Percentiles rank a stretch among this genome's conserved stretches.
These are phyloP conservation scores for Ophioderma brevispina DNA, from an alignment of 35 echinoderm and acorn worm genomes.

Conservation along the genomic window DNA sequence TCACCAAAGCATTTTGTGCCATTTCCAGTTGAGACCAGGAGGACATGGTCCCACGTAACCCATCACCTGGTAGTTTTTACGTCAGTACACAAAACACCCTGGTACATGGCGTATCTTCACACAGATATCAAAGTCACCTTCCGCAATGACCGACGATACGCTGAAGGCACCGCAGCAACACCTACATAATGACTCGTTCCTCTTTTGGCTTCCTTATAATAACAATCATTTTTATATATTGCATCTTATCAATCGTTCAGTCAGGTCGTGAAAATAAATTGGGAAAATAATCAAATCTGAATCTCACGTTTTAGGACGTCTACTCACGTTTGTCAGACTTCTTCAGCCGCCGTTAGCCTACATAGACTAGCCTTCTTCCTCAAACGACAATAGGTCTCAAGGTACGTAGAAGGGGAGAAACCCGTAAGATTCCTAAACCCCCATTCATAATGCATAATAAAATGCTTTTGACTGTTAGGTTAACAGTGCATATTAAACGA, in stretches of 20 bases:
- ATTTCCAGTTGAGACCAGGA: constrained; percentile 54
- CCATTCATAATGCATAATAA: no score
- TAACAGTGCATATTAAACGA: no score
- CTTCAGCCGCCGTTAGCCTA: no score
- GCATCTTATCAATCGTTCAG: background rate
- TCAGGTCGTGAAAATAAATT: no score
- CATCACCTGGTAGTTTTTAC: constrained; percentile 28
- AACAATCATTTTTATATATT: background rate
- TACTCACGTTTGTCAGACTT: no score
- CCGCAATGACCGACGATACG: constrained; percentile 53
- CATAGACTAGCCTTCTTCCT: no score
- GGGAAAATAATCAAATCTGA: no score
- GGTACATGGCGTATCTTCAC: constrained; percentile 67
- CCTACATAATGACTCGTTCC: background rate
- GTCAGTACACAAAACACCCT: constrained; percentile 73
- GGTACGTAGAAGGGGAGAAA: no score
- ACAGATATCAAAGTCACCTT: constrained; percentile 72
- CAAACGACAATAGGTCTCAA: no score
- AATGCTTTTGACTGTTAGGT: no score
- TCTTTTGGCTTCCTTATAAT: background rate
- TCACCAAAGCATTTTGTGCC: constrained; percentile 88
- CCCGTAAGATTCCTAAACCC: no score
- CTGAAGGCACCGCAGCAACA: constrained; percentile 65
- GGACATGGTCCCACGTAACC: constrained; percentile 78
- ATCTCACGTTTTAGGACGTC: no score